Conservation (phyloP, 2,888 invertebrate genomes). For the Pollenia angustigena region DNA sequence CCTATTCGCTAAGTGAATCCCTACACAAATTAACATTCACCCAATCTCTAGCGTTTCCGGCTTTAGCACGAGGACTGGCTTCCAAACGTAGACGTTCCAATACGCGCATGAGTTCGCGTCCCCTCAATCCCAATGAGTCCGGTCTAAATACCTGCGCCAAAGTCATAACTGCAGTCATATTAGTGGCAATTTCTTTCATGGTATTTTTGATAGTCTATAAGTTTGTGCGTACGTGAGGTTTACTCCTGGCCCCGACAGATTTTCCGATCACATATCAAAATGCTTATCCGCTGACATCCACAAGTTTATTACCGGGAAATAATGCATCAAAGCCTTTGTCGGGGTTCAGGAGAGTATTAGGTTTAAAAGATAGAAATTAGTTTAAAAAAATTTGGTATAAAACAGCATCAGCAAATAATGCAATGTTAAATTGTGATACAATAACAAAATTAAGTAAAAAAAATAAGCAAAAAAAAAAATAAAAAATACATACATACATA, state of each 20-base stretch:
- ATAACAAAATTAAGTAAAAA: slow-evolving; percentile 17
- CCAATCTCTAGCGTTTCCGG: slow-evolving; percentile 90
- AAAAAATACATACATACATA: too few relatives aligned
- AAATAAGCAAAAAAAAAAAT: not conserved
- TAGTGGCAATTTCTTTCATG: slow-evolving; percentile 89
- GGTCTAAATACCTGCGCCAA: slow-evolving; percentile 90
- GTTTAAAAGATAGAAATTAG: slow-evolving; percentile 75
- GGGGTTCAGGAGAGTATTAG: slow-evolving; percentile 84
- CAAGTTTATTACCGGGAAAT: slow-evolving; percentile 70
- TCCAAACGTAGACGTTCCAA: slow-evolving; percentile 86
- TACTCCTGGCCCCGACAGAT: slow-evolving; percentile 88
- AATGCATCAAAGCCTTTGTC: slow-evolving; percentile 80
- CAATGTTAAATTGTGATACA: slow-evolving; percentile 42
- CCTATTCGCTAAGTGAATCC: slow-evolving; percentile 89
- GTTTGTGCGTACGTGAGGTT: slow-evolving; percentile 91
- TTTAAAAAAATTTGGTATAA: slow-evolving; percentile 2
- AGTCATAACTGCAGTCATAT: slow-evolving; percentile 88
- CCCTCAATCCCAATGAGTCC: slow-evolving; percentile 87
- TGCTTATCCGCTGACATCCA: slow-evolving; percentile 76
- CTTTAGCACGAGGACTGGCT: slow-evolving; percentile 88
- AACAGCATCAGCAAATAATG: not conserved
- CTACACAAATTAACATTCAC: slow-evolving; percentile 90
- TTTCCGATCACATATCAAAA: slow-evolving; percentile 82
- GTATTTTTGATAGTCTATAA: slow-evolving; percentile 90
- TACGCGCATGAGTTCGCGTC: slow-evolving; percentile 85